Conservation (phyloP, 1,140 invertebrate genomes). For the Yoshiicerus persimilis region DNA sequence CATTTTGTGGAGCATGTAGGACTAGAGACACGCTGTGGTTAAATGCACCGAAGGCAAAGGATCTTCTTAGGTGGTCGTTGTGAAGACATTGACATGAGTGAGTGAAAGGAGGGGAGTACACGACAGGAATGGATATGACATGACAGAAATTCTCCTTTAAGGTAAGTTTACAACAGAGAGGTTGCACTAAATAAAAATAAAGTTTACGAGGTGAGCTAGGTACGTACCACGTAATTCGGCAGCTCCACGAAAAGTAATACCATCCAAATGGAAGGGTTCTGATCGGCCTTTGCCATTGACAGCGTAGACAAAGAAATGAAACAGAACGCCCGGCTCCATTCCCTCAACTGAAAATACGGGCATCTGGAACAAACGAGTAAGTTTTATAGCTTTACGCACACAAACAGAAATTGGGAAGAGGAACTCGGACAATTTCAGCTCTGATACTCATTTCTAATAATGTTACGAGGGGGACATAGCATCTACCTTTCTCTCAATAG, state of each 20-base stretch:
- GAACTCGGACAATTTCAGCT: not conserved
- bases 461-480: not conserved
- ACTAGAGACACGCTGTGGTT: not conserved
- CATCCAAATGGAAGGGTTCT: slow-evolving; percentile 55
- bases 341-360: slow-evolving; percentile 67
- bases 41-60: not conserved
- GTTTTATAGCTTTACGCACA: not conserved
- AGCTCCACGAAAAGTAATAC: slow-evolving; percentile 47
- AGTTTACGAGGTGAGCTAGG: not conserved
- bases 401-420: not conserved
- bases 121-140: not conserved
- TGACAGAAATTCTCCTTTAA: not conserved
- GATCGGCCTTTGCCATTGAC: slow-evolving; percentile 71
- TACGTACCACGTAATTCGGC: slow-evolving; percentile 43
- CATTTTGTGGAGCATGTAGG: not conserved
- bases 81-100: not conserved
- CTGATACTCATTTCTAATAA: not conserved
- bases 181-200: not conserved
- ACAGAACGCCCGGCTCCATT: slow-evolving; percentile 66
- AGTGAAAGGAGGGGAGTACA: not conserved
- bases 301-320: slow-evolving; percentile 68
- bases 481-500: not conserved
- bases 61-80: not conserved
- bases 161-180: not conserved
- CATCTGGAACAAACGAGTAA: slow-evolving; percentile 44